Base-by-base conservation (phyloP, 2,797 vertebrate species). In the Oryzias sinensis region DNA sequence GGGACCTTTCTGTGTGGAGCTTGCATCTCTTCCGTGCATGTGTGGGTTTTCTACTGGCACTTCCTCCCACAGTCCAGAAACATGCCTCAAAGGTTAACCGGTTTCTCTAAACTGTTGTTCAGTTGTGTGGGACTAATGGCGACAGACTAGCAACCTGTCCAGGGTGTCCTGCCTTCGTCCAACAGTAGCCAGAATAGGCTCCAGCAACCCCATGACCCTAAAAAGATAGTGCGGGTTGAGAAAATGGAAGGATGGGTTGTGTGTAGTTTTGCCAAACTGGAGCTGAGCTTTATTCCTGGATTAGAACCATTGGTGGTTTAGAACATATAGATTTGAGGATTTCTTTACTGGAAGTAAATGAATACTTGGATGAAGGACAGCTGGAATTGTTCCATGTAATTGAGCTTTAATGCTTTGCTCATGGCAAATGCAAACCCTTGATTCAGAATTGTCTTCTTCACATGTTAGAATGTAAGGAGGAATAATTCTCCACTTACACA, bases 361-460 rank as follows among this genome's bases (percentile, higher is more conserved):
- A 43, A 57, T 57, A 62, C 27, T 52, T 72, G 43, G 45, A 60
- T 46, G 40, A 24, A 46, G 62, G 52, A 52, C 61, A 54, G 43
- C 43, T 53, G 61, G 53, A 68, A 43, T 49, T 76, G 69, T 71
- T 74, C 64, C 15, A 60, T 49, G 61, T 49, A 80, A 70, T 37
- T 49, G 55, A 72, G 62, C 77, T 73, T 89, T 73, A 87, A 85
- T 88, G 90, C 83, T 69, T 53, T 52, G 44, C 29, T 44, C 33
- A 29, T 54, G 18, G 33, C 5, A 59, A 18, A 50, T 61, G 54
- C n/a, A 56, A 20, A 62, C 51, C 16, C 45, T 56, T 13, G n/a
- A 40, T 59, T 53, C 20, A 45, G 18, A 64, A 60, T 60, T 49
- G 18, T 18, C 58, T 64, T 53, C 8, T 60, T 55, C 17, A 50